phyloP scores from a whole-genome alignment of 2,888 invertebrate species.

The Drosophila aldrichi region DNA sequence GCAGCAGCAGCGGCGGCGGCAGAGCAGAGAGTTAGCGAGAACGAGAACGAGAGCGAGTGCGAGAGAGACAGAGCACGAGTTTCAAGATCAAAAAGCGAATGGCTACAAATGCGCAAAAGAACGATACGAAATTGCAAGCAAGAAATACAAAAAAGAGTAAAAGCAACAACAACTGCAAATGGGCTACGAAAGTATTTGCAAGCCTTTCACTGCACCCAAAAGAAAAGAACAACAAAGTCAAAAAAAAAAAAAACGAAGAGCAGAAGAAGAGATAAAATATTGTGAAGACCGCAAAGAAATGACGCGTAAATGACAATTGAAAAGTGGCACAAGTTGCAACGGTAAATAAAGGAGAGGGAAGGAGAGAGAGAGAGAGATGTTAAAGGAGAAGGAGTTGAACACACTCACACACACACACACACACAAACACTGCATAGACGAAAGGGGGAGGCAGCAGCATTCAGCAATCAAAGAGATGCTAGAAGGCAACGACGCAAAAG shows the following conservation, averaged over 20 bases:
- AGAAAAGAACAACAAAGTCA: not conserved
- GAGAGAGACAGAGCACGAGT: conserved; percentile 31
- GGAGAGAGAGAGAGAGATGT: conserved; percentile 14
- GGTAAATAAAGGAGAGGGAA: conserved; percentile 45
- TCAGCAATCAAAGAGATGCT: conserved; percentile 32
- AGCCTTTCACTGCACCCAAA: conserved; percentile 68
- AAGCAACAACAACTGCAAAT: conserved; percentile 43
- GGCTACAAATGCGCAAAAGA: conserved; percentile 39
- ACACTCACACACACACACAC: not conserved
- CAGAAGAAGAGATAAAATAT: conserved; percentile 22
- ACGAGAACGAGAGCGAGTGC: conserved; percentile 1
- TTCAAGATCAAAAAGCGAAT: conserved; percentile 80
- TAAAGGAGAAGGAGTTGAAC: conserved; percentile 25
- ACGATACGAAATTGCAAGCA: conserved; percentile 48
- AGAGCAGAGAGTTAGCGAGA: not conserved
- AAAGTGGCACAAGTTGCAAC: conserved; percentile 71
- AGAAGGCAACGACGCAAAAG: conserved; percentile 68
- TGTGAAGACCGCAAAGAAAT: conserved; percentile 70
- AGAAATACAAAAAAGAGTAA: conserved; percentile 13
- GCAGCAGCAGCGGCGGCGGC: not conserved
- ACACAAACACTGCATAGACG: not conserved
- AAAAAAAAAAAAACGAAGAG: conserved; percentile 28
- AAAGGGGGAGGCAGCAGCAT: conserved; percentile 31
- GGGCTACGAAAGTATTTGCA: conserved; percentile 50
- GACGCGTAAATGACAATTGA: conserved; percentile 71